Evolutionary conservation across 2,888 invertebrate genomes (phyloP).

Genomic region (Heliconius ethilla): DNA sequence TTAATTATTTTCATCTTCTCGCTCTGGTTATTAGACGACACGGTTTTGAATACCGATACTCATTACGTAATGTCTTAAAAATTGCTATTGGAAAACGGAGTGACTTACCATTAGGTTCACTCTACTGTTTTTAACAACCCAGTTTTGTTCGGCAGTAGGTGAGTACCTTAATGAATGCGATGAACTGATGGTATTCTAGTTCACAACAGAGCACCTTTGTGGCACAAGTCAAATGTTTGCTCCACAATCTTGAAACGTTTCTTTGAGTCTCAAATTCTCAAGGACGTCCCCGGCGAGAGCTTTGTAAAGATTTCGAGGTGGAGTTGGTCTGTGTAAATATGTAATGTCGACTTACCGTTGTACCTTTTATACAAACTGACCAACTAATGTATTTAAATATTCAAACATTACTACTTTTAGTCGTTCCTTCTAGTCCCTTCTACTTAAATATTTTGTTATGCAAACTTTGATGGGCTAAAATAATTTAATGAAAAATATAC

Average conservation of each 20-base stretch:
- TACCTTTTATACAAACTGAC: constrained; percentile 25
- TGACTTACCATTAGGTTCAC: neutral
- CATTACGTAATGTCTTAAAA: neutral
- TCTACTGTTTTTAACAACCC: neutral
- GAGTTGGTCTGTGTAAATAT: constrained; percentile 36
- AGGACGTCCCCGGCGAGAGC: constrained; percentile 31
- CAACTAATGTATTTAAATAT: constrained; percentile 29
- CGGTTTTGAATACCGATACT: too few relatives aligned
- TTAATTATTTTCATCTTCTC: too few relatives aligned
- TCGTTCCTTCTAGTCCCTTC: neutral
- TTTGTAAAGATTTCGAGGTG: constrained; percentile 44
- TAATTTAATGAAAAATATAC: neutral
- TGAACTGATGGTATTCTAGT: constrained; percentile 25
- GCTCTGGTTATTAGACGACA: too few relatives aligned
- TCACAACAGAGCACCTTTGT: constrained; percentile 23
- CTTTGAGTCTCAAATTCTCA: constrained; percentile 37
- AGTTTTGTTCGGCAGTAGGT: constrained; percentile 24
- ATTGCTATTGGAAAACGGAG: neutral
- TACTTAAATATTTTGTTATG: constrained; percentile 3
- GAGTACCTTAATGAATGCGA: constrained; percentile 24
- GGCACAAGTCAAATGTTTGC: constrained; percentile 34
- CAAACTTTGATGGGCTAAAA: neutral
- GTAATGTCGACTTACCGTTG: constrained; percentile 30
- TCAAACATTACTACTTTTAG: constrained; percentile 5
- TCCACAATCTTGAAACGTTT: constrained; percentile 31